phyloP scores from a whole-genome alignment of 2,113 vertebrate genomes.

The Bagarius yarrelli region DNA sequence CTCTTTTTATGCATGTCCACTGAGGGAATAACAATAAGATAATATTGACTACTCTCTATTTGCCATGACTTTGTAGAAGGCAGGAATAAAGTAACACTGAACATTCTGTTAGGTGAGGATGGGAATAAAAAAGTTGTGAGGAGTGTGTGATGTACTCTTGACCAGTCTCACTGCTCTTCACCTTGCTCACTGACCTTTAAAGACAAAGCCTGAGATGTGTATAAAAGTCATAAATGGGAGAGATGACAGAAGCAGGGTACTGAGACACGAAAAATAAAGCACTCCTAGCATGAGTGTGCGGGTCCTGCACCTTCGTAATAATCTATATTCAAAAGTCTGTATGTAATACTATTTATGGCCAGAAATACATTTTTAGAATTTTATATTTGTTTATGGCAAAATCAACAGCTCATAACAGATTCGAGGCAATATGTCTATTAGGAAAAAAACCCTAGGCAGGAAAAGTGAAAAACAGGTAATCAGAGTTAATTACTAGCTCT shows the following conservation, averaged over 20 bases:
- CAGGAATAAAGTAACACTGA: conserved; percentile 9
- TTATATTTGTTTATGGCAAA: not conserved
- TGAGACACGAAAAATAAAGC: conserved; percentile 24
- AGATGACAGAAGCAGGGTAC: conserved; percentile 31
- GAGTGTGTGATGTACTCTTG: not conserved
- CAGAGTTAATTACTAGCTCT: not conserved
- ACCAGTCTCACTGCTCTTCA: not conserved
- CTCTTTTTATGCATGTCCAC: conserved; percentile 45
- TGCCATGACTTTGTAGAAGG: conserved; percentile 37
- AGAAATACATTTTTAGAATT: too few relatives aligned
- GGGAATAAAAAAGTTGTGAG: conserved; percentile 20
- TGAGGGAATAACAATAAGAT: conserved; percentile 53
- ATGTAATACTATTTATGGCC: too few relatives aligned
- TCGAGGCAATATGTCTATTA: conserved; percentile 20
- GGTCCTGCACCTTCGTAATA: conserved; percentile 30
- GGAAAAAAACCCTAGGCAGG: not conserved
- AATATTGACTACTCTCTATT: conserved; percentile 37
- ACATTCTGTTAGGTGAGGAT: conserved; percentile 25
- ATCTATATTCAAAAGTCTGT: conserved; percentile 62
- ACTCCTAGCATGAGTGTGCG: conserved; percentile 33
- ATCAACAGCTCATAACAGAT: conserved; percentile 16
- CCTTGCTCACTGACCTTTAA: conserved; percentile 54
- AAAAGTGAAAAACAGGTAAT: not conserved
- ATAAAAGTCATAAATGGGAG: conserved; percentile 47
- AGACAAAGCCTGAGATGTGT: conserved; percentile 60